Evolutionary conservation across 2,797 vertebrate species (phyloP).

Genomic region (Pelodytes ibericus): DNA sequence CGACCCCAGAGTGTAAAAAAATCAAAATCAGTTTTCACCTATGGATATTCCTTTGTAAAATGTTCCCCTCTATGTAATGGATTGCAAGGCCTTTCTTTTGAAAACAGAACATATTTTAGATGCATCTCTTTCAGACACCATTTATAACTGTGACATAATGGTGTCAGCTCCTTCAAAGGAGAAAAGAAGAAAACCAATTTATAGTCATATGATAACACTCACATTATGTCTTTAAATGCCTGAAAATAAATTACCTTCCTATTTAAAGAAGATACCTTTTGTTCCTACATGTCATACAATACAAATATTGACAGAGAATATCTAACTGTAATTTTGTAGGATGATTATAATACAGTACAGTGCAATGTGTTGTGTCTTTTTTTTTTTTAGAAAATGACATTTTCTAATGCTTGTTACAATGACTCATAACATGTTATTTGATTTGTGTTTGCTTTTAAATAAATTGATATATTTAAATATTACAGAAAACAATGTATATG

Average conservation of each 20-base stretch:
- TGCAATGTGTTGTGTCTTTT: background rate
- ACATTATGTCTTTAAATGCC: slow-evolving; percentile 62
- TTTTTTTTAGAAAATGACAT: too few relatives aligned
- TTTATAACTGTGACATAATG: slow-evolving; percentile 64
- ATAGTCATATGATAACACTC: slow-evolving; percentile 45
- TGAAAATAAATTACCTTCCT: slow-evolving; percentile 67
- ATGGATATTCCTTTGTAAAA: slow-evolving; percentile 3
- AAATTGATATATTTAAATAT: too few relatives aligned
- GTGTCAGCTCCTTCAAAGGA: slow-evolving; percentile 59
- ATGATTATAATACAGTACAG: background rate
- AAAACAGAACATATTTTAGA: slow-evolving; percentile 51
- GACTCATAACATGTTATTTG: too few relatives aligned
- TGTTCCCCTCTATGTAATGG: slow-evolving; percentile 30
- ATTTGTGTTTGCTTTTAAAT: too few relatives aligned
- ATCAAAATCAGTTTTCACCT: background rate
- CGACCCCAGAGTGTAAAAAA: background rate
- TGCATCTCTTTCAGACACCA: slow-evolving; percentile 59
- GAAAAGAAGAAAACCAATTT: slow-evolving; percentile 48
- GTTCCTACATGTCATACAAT: background rate
- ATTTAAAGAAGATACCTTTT: slow-evolving; percentile 68
- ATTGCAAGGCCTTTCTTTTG: slow-evolving; percentile 10
- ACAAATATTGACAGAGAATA: background rate
- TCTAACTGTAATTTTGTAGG: background rate
- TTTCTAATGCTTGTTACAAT: too few relatives aligned
- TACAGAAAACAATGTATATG: too few relatives aligned